Conservation (phyloP, 2,888 invertebrate genomes). For the Ischnus inquisitorius region DNA sequence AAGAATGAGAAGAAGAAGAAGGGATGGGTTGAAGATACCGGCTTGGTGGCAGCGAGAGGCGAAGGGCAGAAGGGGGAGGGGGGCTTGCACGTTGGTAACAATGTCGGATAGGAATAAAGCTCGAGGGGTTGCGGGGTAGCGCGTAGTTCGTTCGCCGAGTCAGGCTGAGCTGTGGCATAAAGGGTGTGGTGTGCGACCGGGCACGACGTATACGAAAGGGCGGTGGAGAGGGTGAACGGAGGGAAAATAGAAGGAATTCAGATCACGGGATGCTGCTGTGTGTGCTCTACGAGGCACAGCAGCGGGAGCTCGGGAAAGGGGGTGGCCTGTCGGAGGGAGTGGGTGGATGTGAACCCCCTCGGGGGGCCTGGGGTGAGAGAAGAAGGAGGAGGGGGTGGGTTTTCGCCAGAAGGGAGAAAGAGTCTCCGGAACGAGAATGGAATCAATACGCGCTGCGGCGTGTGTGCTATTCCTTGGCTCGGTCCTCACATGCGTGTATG, state of each 20-base stretch:
- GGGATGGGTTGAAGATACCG: constrained; percentile 52
- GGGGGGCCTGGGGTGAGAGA: constrained; percentile 7
- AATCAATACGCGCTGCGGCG: constrained; percentile 83
- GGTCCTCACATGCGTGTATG: constrained; percentile 80
- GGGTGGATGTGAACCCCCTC: constrained; percentile 65
- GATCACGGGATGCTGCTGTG: constrained; percentile 80
- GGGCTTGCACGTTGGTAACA: constrained; percentile 81
- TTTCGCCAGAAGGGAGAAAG: constrained; percentile 72
- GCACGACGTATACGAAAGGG: constrained; percentile 63
- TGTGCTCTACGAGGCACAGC: constrained; percentile 65
- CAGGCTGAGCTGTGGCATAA: constrained; percentile 60
- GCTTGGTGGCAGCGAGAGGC: constrained; percentile 65
- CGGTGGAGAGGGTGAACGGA: constrained; percentile 74
- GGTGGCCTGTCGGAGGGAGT: constrained; percentile 66
- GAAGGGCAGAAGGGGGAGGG: constrained; percentile 61
- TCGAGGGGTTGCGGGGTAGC: constrained; percentile 71
- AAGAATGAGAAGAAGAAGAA: constrained; percentile 13
- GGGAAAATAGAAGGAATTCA: constrained; percentile 84
- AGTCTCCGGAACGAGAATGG: constrained; percentile 80
- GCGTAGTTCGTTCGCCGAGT: constrained; percentile 61
- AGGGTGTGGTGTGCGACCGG: constrained; percentile 63
- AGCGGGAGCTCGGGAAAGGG: constrained; percentile 57
- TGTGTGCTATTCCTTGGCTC: constrained; percentile 78
- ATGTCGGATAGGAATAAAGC: constrained; percentile 84
- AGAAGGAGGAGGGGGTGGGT: constrained; percentile 35